Base-by-base conservation (phyloP, 1,140 invertebrate genomes). In the Bombus superbus region DNA sequence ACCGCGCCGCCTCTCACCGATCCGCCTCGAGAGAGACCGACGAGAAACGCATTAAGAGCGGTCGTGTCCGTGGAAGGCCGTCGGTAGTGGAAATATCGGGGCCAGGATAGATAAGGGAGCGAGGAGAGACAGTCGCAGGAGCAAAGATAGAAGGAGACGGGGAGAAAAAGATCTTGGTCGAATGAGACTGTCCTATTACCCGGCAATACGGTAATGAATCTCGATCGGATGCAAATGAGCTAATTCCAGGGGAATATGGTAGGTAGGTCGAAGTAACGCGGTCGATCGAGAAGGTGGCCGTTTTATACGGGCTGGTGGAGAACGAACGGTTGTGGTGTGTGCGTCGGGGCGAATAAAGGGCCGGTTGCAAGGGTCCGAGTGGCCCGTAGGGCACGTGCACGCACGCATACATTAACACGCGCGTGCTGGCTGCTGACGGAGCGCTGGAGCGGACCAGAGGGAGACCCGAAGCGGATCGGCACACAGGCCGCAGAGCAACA, bases 181-280 rank as follows among this genome's bases (percentile, higher is more conserved):
- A 92, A 90, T 81, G 86, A 90, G 89, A 92, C 90, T 87, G 87
- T 88, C 74, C 88, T 83, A 90, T 90, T 91, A 89, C 88, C 85
- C 72, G 86, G 80, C 73, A 78, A 92, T 91, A 86, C 84, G 83
- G 85, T 92, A 92, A 93, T 92, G 92, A 93, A 92, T 93, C 91
- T 89, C 89, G 87, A 89, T 88, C 87, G 84, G 88, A 93, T 92
- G 92, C 91, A 93, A 93, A 93, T 92, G 91, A 92, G 91, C 40
- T 85, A 83, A 85, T 87, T 87, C 81, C 71, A 66, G 9, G 59
- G 47, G 85, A 74, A 76, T 89, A 89, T 87, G 83, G 88, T 87
- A 77, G 85, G 80, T 64, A 47, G 64, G 66, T 57, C 42, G 73
- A 35, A 68, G 73, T 68, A 68, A 79, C 62, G 40, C 62, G 38